These are phyloP conservation scores for Somateria mollissima DNA, from an alignment of 2,797 vertebrate species.

Conservation along the genomic window DNA sequence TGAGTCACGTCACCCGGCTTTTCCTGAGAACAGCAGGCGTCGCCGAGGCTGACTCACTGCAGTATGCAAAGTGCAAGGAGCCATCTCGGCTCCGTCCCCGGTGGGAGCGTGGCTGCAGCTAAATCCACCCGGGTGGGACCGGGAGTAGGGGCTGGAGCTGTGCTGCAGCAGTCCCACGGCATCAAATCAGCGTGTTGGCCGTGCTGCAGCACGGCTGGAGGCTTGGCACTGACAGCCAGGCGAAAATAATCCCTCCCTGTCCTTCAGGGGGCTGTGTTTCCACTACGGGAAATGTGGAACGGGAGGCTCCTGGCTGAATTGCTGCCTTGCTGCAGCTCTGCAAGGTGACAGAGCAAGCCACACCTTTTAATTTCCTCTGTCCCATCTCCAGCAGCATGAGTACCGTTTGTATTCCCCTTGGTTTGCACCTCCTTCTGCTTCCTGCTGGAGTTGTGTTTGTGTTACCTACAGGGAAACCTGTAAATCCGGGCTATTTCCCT, in stretches of 20 bases:
- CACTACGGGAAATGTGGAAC: neutral
- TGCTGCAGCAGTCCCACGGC: neutral
- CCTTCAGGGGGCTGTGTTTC: neutral
- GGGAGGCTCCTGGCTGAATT: neutral
- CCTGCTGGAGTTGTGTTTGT: neutral
- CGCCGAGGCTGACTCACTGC: neutral
- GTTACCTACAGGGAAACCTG: neutral
- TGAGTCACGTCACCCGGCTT: neutral
- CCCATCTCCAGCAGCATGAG: neutral
- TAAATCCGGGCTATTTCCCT: neutral
- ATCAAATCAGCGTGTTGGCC: neutral
- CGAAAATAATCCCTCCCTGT: conserved; percentile 40
- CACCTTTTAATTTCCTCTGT: neutral
- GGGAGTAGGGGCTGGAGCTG: neutral
- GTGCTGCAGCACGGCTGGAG: neutral
- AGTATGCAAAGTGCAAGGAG: neutral
- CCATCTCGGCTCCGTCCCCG: rapidly evolving
- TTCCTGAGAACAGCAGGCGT: neutral
- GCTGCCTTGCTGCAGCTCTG: neutral
- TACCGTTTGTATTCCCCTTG: neutral
- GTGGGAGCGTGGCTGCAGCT: rapidly evolving
- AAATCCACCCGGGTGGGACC: neutral
- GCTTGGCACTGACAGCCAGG: neutral
- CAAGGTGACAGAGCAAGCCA: rapidly evolving
- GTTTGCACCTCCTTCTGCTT: neutral